A percentile compares a stretch with the other conserved stretches of the same genome.
phyloP scores from a whole-genome alignment of 2,797 vertebrate genomes.

The Craterocephalus amniculus region DNA sequence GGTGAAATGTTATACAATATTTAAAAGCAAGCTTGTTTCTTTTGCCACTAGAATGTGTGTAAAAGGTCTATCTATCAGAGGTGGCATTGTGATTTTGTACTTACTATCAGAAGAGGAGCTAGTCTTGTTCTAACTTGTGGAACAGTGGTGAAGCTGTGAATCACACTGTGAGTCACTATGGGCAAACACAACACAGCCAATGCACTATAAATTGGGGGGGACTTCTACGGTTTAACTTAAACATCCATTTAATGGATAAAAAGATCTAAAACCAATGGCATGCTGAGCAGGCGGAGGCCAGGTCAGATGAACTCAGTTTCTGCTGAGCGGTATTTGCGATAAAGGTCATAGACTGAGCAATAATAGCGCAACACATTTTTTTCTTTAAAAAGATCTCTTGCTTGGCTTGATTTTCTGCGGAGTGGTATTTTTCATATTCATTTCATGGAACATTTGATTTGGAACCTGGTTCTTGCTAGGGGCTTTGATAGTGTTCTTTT shows the following conservation, averaged over 20 bases:
- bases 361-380: conserved; percentile 58
- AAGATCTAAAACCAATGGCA: conserved; percentile 38
- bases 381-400: conserved; percentile 61
- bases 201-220: conserved; percentile 64
- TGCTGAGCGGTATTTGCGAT: conserved; percentile 61
- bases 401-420: conserved; percentile 63
- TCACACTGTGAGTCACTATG: conserved; percentile 67
- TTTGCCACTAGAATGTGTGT: conserved; percentile 42
- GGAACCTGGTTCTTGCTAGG: conserved; percentile 59
- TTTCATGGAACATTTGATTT: conserved; percentile 84
- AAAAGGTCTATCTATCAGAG: conserved; percentile 14
- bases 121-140: conserved; percentile 62
- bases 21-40: conserved; percentile 46
- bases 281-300: conserved; percentile 51
- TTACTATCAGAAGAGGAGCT: conserved; percentile 40
- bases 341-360: conserved; percentile 76
- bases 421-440: conserved; percentile 80
- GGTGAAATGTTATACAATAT: conserved; percentile 39
- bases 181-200: conserved; percentile 66
- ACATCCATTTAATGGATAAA: conserved; percentile 72
- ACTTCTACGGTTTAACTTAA: conserved; percentile 63
- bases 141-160: conserved; percentile 49
- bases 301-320: conserved; percentile 54
- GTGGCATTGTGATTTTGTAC: conserved; percentile 38
- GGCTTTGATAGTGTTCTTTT: conserved; percentile 60